Percentiles rank a stretch among this genome's conserved stretches.
These are phyloP conservation scores for Pseudococcus longispinus DNA, from an alignment of 2,888 invertebrate species.

Conservation along the genomic window DNA sequence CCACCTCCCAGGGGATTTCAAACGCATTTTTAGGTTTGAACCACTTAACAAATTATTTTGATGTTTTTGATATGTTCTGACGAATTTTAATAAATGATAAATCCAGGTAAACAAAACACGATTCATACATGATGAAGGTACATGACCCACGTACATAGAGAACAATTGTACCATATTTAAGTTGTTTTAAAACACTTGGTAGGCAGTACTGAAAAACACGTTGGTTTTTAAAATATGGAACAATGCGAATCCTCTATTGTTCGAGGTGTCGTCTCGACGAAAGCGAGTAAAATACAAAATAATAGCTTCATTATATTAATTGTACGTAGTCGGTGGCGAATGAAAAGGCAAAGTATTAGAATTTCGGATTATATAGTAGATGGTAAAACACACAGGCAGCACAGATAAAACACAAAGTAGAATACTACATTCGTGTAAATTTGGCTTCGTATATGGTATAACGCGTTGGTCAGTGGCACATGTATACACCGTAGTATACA, in stretches of 20 bases:
- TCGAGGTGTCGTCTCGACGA: not conserved
- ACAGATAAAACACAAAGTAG: not conserved
- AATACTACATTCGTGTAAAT: constrained; percentile 42
- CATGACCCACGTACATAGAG: not conserved
- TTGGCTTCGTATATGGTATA: not conserved
- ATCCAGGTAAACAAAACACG: no score
- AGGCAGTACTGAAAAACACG: not conserved
- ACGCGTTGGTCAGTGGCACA: constrained; percentile 45
- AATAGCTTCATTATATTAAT: constrained; percentile 11
- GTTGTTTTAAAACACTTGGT: not conserved
- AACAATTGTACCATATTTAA: not conserved
- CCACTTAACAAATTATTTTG: no score
- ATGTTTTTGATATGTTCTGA: no score
- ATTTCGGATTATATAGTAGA: not conserved
- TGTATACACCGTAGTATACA: not conserved
- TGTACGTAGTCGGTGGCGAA: not conserved
- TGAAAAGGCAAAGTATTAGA: constrained; percentile 4
- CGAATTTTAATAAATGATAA: no score
- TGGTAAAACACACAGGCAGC: not conserved
- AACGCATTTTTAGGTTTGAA: no score
- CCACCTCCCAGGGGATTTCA: no score
- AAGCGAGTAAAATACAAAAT: not conserved
- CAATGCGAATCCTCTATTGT: not conserved
- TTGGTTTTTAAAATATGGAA: constrained; percentile 7
- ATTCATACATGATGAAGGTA: not conserved